Evolutionary conservation across 1,140 invertebrate genomes (phyloP).

Genomic region (fruit fly (Drosophila melanogaster)): DNA sequence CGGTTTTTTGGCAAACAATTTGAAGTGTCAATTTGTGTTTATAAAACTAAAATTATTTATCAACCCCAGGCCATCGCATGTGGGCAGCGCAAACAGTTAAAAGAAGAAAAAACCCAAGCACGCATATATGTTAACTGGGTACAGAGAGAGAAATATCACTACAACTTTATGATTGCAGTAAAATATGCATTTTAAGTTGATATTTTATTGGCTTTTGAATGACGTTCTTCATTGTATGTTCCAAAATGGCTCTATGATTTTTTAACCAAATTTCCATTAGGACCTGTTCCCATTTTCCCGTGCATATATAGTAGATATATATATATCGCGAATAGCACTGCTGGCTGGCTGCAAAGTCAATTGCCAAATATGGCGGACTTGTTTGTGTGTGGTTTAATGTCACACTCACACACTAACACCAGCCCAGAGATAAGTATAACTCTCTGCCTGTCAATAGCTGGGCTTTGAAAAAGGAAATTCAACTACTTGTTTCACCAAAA

Average conservation of each 20-base stretch:
- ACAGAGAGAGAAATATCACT: slow-evolving; percentile 3
- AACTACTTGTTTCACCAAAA: slow-evolving; percentile 82
- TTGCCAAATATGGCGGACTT: slow-evolving; percentile 80
- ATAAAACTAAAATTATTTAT: slow-evolving; percentile 81
- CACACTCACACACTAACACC: slow-evolving; percentile 41
- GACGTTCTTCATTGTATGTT: not conserved
- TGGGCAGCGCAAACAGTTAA: slow-evolving; percentile 76
- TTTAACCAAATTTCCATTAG: too few species aligned
- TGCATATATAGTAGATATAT: slow-evolving; percentile 25
- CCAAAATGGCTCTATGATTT: not conserved
- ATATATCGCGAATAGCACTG: slow-evolving; percentile 46
- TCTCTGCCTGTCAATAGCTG: slow-evolving; percentile 71
- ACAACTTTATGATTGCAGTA: not conserved
- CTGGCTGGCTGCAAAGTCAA: slow-evolving; percentile 75
- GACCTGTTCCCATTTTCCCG: slow-evolving; percentile 1
- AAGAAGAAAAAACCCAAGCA: slow-evolving; percentile 29
- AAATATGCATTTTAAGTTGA: not conserved
- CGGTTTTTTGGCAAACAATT: slow-evolving; percentile 71
- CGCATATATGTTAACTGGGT: slow-evolving; percentile 19
- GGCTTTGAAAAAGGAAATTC: slow-evolving; percentile 78
- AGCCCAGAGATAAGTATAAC: slow-evolving; percentile 63
- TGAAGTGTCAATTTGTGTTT: slow-evolving; percentile 82
- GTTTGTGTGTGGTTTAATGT: slow-evolving; percentile 81
- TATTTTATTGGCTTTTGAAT: too few species aligned
- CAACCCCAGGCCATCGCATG: slow-evolving; percentile 65